Evolutionary conservation across 2,888 invertebrate genomes (phyloP).

Genomic region (Pimpla rufipes): DNA sequence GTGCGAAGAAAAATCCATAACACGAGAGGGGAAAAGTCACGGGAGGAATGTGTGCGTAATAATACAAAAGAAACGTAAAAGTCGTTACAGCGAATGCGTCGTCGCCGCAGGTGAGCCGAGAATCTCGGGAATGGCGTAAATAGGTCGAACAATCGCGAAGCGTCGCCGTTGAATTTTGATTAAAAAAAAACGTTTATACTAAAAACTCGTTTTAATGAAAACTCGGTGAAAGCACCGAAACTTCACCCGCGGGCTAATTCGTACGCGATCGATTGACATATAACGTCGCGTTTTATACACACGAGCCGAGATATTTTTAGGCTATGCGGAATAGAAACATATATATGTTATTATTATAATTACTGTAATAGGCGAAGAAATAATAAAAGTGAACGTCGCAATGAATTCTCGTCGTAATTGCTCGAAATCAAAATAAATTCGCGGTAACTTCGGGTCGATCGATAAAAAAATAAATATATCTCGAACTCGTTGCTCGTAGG

Average conservation of each 20-base stretch:
- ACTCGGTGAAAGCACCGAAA: too few relatives aligned
- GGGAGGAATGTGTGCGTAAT: neutral
- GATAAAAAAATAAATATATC: too few relatives aligned
- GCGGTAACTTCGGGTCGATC: too few relatives aligned
- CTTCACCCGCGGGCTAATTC: too few relatives aligned
- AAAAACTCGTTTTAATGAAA: too few relatives aligned
- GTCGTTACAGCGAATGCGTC: neutral
- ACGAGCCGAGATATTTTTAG: conserved; percentile 43
- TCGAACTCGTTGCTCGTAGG: too few relatives aligned
- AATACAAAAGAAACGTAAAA: neutral
- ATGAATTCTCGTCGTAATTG: too few relatives aligned
- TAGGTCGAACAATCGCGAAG: neutral
- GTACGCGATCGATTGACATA: neutral
- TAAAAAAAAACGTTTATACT: too few relatives aligned
- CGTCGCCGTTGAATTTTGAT: neutral
- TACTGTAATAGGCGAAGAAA: neutral
- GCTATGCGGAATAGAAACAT: conserved; percentile 38
- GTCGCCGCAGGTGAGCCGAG: neutral
- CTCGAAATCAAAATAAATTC: too few relatives aligned
- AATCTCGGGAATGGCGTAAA: conserved; percentile 9
- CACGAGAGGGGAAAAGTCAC: neutral
- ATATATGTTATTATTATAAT: neutral
- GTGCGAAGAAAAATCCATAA: too few relatives aligned
- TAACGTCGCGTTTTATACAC: neutral
- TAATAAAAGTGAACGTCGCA: neutral